Evolutionary conservation across 2,797 vertebrate genomes (phyloP).

Genomic region (Microhierax caerulescens): DNA sequence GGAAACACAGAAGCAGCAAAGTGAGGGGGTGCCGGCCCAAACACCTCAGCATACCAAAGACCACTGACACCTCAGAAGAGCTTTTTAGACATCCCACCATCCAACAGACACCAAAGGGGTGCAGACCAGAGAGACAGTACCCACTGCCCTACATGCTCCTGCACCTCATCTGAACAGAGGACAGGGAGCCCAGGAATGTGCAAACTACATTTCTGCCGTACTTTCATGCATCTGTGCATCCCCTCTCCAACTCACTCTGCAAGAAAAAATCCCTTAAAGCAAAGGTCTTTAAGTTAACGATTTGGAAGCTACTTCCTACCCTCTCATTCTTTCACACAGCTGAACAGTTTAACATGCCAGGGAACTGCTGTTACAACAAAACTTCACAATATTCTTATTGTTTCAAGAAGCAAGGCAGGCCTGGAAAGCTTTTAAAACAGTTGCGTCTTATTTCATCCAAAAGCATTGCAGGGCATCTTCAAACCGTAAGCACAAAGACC

Average conservation of each 20-base stretch:
- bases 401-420: neutral
- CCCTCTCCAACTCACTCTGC: neutral
- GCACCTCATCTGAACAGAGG: accelerated
- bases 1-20: neutral
- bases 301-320: neutral
- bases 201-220: accelerated
- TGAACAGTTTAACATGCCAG: neutral
- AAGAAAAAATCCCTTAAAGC: neutral
- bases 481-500: accelerated
- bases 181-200: accelerated
- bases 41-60: accelerated
- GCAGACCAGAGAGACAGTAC: neutral
- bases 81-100: neutral
- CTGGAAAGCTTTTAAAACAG: neutral
- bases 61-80: neutral
- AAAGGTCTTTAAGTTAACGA: neutral
- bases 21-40: neutral
- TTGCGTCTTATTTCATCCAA: neutral
- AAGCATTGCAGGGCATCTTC: neutral
- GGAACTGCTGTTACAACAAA: neutral
- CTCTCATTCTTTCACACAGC: neutral
- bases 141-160: accelerated
- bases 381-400: neutral
- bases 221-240: neutral
- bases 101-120: accelerated